Evolutionary conservation across 2,113 vertebrate species (phyloP).

Genomic region (Cochlearius cochlearius): DNA sequence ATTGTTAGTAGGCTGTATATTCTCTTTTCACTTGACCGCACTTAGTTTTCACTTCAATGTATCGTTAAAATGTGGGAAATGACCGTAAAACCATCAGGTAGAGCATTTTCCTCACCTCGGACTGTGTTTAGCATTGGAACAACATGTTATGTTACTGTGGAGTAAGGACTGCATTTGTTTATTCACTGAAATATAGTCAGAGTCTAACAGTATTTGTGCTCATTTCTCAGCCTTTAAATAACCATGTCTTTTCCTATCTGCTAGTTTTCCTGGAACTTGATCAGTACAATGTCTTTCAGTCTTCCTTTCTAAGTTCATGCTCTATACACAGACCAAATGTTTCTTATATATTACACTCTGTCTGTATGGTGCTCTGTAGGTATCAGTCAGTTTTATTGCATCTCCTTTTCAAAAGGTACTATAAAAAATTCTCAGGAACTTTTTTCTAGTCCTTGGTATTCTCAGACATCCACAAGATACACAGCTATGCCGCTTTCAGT

Average conservation of each 20-base stretch:
- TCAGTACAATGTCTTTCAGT: background rate
- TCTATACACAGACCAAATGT: background rate
- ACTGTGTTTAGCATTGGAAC: background rate
- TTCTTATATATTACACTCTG: background rate
- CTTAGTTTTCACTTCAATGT: background rate
- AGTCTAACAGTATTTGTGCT: background rate
- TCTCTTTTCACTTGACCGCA: background rate
- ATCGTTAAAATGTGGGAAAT: background rate
- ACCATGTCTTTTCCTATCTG: background rate
- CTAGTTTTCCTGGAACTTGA: background rate
- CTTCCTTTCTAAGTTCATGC: background rate
- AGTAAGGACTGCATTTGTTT: background rate
- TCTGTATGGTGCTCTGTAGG: background rate
- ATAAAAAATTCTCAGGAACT: background rate
- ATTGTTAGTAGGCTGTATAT: background rate
- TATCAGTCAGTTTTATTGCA: background rate
- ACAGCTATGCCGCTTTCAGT: background rate
- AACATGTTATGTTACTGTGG: background rate
- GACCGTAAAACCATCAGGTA: background rate
- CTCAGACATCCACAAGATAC: background rate
- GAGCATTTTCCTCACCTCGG: background rate
- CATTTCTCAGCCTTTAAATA: conserved; percentile 8
- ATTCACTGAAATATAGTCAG: background rate
- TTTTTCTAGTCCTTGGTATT: background rate
- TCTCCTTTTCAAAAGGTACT: background rate